Evolutionary conservation across 2,113 vertebrate genomes (phyloP), one percentile per base, ranked within the genome.

Genomic region (Campylomormyrus tamandua): DNA sequence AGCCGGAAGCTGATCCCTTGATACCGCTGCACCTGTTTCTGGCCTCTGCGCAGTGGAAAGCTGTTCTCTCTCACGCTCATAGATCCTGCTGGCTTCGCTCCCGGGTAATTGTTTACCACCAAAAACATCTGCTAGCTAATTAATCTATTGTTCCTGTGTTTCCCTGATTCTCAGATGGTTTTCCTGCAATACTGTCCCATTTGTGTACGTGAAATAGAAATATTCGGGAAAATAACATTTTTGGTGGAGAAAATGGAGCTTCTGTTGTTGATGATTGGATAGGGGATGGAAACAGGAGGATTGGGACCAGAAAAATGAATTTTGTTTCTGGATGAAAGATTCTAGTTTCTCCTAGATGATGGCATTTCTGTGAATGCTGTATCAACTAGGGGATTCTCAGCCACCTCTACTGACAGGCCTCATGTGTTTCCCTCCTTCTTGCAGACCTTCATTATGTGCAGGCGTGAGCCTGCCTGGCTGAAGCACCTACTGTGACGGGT

Each of bases 401-500:
- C 49, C 9, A 27, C 50, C 6, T 48, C 50, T n/a, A 6, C 27
- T 87, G 49, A 52, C 35, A 42, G 5, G 11, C 39, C 35, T 45
- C 5, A 3, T 83, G 77, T 83, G 35, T 19, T 56, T 31, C 13
- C 4, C 13, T 48, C 87, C 46, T 92, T 74, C 83, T 92, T 85
- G 13, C 91, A 97, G 97, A 97, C 10, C 97, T 96, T 7, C 95
- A 96, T 3, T 91, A 83, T 0, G 96, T 97, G 56, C 97, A 96
- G 0, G 95, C 96, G 94, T 96, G 95, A 0, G 96, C 96, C 2
- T 97, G 97, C 0, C 1, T 95, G 89, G 46, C 95, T 96, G 91
- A 96, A 96, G 89, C 93, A 97, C 0, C 50, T 98, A 90, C 88
- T 98, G 86, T 90, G 1, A 93, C 0, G 97, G 97, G 0, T 96